Evolutionary conservation across 53 echinoderm and acorn worm genomes (phyloP), one percentile per base, ranked within the genome.

Genomic region (Echinarachnius parma): DNA sequence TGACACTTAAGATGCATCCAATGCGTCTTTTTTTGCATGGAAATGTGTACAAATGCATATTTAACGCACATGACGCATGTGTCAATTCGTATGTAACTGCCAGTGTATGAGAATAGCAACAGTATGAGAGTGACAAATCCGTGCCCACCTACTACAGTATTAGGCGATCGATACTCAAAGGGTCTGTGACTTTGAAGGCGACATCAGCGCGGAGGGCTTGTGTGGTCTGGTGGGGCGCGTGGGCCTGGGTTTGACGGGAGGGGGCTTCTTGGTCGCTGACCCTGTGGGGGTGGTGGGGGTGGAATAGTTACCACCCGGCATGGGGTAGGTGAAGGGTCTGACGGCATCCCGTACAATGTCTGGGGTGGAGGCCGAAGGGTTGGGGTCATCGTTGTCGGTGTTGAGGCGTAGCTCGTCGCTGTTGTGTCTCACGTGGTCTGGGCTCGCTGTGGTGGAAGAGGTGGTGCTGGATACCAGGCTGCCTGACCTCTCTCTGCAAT

Each of bases 341-440:
- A 77, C 28, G 13, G 78, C 81, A 47, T 89, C 89, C 27, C 81
- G 81, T 30, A 89, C 81, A 4, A 89, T 57, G 59, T 89, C 89
- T 2, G 89, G 89, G 23, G 89, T 85, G 23, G 71, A 70, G 45
- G 86, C 46, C 0, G 52, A 59, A 32, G 49, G 21, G 16, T 76
- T 67, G 48, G 75, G 22, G 7, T 77, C 71, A 1, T 45, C 59
- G 26, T 55, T 66, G 31, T 60, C 66, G 28, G 61, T 49, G 45
- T 70, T 45, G 16, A 70, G 62, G 15, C 61, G 48, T 9, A 42
- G 25, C 27, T 71, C 71, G 21, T 72, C 74, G 42, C 74, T 72
- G 39, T 34, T 28, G 57, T 55, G 74, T 8, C 74, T 22, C 4
- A 72, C 46, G 74, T 72, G 74, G 56, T 56, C 74, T 1, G 74